Evolutionary conservation across 2,797 vertebrate species (phyloP), one percentile per base, ranked within the genome.

Genomic region (Pitangus sulphuratus): DNA sequence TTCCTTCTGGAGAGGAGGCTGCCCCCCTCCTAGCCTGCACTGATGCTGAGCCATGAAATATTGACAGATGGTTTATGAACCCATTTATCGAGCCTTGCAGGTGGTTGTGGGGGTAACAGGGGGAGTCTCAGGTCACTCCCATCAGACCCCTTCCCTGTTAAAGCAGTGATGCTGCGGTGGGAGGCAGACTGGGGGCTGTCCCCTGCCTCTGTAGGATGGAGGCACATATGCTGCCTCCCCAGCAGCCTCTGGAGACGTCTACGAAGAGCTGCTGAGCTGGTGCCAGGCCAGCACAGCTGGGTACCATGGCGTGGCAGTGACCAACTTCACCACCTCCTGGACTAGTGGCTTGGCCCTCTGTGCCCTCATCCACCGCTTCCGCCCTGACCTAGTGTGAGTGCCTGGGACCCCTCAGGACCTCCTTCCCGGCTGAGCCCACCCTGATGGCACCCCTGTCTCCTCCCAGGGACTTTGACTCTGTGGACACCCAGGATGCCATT

Each of bases 331-430:
- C 18, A 96, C 97, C 39, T 99, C 99, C 44, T 99, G 99, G 99
- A 96, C 96, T 62, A 99, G 98, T 1, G 99, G 99, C 2, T 92
- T 98, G 95, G 99, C 99, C 24, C 98, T 99, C 78, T 99, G 99
- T 0, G 98, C 99, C 30, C 98, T 99, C 78, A 97, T 99, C 84
- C 98, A 99, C 85, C 97, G 35, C 95, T 99, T 99, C 97, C 98
- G 95, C 78, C 99, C 99, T 0, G 81, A 98, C 62, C 98, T 99
- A 24, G 97, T 99, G 99, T 99, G 97, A 99, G 99, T 98, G 17
- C 24, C 37, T 5, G 19, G 26, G 26, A 71, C 11, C 20, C 53
- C 30, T 45, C 0, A 0, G 31, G 2, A 3, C 53, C 50, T 28
- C 5, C 11, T 4, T 2, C 15, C 39, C 53, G 16, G n/a, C 25